Percentiles rank a stretch among this genome's conserved stretches.
Evolutionary conservation across 2,888 invertebrate genomes (phyloP).

Genomic region (Elysia crispata): DNA sequence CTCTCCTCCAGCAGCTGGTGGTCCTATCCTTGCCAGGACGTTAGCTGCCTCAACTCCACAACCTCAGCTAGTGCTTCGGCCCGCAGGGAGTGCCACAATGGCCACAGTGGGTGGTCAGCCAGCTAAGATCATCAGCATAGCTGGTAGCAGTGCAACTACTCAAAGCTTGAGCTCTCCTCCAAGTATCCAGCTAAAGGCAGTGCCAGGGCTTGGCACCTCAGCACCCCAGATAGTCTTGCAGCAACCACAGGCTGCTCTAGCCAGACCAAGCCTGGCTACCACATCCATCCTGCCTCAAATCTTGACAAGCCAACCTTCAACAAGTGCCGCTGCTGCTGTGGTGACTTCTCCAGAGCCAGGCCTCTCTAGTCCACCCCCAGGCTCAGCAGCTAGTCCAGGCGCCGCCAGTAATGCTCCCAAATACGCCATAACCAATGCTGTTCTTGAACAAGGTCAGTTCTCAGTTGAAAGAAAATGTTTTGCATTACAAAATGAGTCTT

Average conservation of each 20-base stretch:
- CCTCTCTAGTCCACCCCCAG: constrained; percentile 44
- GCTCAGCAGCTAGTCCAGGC: constrained; percentile 36
- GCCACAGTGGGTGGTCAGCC: constrained; percentile 25
- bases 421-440: constrained; percentile 93
- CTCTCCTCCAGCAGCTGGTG: constrained; percentile 34
- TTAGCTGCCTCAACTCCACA: constrained; percentile 37
- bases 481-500: neutral
- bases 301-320: constrained; percentile 30
- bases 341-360: constrained; percentile 46
- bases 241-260: constrained; percentile 37
- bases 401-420: constrained; percentile 75
- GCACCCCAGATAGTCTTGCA: constrained; percentile 9
- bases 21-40: constrained; percentile 41
- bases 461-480: no score
- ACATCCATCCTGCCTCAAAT: constrained; percentile 43
- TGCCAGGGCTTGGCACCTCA: no score
- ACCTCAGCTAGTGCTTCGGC: constrained; percentile 44
- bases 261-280: neutral
- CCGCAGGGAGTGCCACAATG: constrained; percentile 20
- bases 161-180: constrained; percentile 30
- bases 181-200: constrained; percentile 47
- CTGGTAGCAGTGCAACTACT: constrained; percentile 12
- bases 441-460: constrained; percentile 92
- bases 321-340: constrained; percentile 46
- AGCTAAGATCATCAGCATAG: constrained; percentile 33